Conservation (phyloP, 2,888 invertebrate species). For the Drosophila kokeensis region DNA sequence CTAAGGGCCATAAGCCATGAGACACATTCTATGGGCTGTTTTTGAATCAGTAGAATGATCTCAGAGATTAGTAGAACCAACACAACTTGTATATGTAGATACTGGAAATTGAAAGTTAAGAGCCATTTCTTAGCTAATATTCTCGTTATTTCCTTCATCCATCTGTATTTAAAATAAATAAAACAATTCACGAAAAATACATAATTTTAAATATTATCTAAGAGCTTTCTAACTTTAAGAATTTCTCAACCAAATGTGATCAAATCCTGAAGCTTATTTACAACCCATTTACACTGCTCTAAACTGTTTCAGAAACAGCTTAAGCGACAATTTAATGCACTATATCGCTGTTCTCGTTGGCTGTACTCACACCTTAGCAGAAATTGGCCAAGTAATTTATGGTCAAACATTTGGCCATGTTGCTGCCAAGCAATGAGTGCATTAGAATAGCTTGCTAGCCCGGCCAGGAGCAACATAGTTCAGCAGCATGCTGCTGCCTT, state of each 20-base stretch:
- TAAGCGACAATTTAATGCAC: constrained; percentile 41
- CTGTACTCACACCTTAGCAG: constrained; percentile 49
- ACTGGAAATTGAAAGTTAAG: background rate
- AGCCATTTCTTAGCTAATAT: background rate
- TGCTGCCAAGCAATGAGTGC: constrained; percentile 44
- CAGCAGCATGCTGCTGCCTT: constrained; percentile 57
- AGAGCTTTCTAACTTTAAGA: background rate
- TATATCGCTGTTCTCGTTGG: constrained; percentile 38
- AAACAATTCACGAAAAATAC: background rate
- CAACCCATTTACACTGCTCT: constrained; percentile 17
- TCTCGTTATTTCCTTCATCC: background rate
- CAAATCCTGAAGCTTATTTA: background rate
- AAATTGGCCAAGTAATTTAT: constrained; percentile 47
- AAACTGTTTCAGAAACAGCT: constrained; percentile 12
- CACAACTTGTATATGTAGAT: background rate
- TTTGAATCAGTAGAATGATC: background rate
- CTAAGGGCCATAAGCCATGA: background rate
- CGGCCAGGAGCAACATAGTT: constrained; percentile 61
- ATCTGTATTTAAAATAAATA: background rate
- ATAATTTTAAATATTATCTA: background rate
- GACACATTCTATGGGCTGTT: background rate
- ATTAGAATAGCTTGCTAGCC: constrained; percentile 54
- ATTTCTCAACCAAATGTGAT: background rate
- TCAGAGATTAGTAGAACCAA: background rate
- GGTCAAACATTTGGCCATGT: constrained; percentile 42